phyloP scores from a whole-genome alignment of 2,888 invertebrate species.

The Marronus borbonicus region DNA sequence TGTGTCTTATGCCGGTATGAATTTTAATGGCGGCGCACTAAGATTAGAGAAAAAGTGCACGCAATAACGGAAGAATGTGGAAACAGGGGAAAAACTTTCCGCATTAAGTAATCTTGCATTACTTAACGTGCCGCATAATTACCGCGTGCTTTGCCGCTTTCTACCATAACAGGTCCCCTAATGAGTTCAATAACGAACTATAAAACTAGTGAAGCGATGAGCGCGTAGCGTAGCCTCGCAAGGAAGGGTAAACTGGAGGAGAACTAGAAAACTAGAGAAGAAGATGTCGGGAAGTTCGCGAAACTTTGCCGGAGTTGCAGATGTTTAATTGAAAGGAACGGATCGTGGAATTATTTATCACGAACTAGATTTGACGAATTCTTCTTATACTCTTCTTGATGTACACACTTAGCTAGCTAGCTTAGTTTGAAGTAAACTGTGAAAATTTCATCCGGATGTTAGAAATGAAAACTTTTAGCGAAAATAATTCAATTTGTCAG shows the following conservation, averaged over 20 bases:
- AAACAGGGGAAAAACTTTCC: slow-evolving; percentile 25
- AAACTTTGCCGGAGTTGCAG: slow-evolving; percentile 12
- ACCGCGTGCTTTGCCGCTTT: slow-evolving; percentile 23
- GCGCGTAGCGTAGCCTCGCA: background rate
- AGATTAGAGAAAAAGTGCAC: background rate
- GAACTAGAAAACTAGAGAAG: background rate
- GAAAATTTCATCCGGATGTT: too few relatives aligned
- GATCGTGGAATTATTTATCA: slow-evolving; percentile 19
- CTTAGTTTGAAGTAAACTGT: too few relatives aligned
- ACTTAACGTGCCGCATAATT: slow-evolving; percentile 39
- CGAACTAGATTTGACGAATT: slow-evolving; percentile 5
- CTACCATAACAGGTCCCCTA: slow-evolving; percentile 33
- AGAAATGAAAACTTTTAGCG: too few relatives aligned
- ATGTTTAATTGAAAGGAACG: slow-evolving; percentile 43
- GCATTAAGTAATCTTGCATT: slow-evolving; percentile 20
- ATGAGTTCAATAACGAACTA: slow-evolving; percentile 42
- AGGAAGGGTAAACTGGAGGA: slow-evolving; percentile 11
- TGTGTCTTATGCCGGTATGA: background rate
- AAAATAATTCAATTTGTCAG: too few relatives aligned
- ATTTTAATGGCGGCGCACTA: slow-evolving; percentile 7
- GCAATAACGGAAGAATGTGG: background rate
- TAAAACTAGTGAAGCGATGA: slow-evolving; percentile 32
- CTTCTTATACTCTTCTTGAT: background rate
- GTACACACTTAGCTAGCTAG: background rate
- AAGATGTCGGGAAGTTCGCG: slow-evolving; percentile 7